phyloP scores from a whole-genome alignment of 1,140 invertebrate genomes.

The Piezodorus guildinii region DNA sequence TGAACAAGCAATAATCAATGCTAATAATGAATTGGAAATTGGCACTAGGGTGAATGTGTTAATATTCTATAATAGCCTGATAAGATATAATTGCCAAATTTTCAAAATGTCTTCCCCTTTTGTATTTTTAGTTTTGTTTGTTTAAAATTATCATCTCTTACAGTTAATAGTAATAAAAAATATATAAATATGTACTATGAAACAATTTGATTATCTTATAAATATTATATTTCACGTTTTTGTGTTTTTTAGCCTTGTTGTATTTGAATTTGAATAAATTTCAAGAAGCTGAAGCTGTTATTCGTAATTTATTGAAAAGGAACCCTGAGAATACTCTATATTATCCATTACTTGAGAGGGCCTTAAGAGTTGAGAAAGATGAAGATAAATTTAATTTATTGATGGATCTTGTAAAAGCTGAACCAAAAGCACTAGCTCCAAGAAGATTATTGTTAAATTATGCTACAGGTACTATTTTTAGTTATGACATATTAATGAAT shows the following conservation, averaged over 20 bases:
- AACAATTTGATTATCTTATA: too few relatives aligned
- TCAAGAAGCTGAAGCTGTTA: conserved; percentile 69
- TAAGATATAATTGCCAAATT: too few relatives aligned
- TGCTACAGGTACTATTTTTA: conserved; percentile 42
- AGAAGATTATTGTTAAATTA: conserved; percentile 76
- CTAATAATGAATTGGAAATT: too few relatives aligned
- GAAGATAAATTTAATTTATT: conserved; percentile 74
- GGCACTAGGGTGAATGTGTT: too few relatives aligned
- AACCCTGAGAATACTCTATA: conserved; percentile 95
- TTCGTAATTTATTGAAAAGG: conserved; percentile 71
- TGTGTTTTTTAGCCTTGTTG: conserved; percentile 38
- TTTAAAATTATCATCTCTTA: too few relatives aligned
- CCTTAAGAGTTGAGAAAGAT: conserved; percentile 53
- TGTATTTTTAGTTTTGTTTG: too few relatives aligned
- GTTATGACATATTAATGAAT: conserved; percentile 26
- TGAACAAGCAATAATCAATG: too few relatives aligned
- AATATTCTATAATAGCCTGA: too few relatives aligned
- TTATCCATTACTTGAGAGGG: conserved; percentile 78
- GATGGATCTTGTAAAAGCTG: conserved; percentile 59
- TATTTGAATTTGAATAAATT: conserved; percentile 52
- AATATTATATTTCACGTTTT: too few relatives aligned
- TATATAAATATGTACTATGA: too few relatives aligned
- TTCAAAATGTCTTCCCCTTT: too few relatives aligned
- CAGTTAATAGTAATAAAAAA: too few relatives aligned
- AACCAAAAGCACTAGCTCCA: conserved; percentile 76